A percentile compares a stretch with the other conserved stretches of the same genome.
These are phyloP conservation scores for Cheirogaleus medius DNA, from an alignment of 2,113 vertebrate genomes.

Conservation along the genomic window DNA sequence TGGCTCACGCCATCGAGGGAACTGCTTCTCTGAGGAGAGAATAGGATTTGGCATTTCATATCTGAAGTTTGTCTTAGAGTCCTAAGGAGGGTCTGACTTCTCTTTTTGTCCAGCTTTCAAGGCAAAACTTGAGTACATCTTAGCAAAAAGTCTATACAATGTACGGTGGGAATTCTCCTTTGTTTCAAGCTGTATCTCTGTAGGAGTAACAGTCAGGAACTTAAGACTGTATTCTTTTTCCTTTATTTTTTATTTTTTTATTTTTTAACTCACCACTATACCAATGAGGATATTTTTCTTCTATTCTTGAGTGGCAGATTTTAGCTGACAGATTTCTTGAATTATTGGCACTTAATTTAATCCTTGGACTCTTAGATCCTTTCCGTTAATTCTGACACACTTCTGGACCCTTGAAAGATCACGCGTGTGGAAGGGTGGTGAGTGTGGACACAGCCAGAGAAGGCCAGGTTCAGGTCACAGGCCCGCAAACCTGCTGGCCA, in stretches of 20 bases:
- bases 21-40: background rate
- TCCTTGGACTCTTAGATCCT: background rate
- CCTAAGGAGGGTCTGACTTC: background rate
- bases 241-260: background rate
- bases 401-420: background rate
- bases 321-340: constrained; percentile 17
- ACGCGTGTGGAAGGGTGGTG: background rate
- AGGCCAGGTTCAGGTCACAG: background rate
- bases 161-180: background rate
- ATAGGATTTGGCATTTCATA: background rate
- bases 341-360: background rate
- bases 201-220: background rate
- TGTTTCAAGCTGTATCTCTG: background rate
- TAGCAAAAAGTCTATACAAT: background rate
- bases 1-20: background rate
- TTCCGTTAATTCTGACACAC: background rate
- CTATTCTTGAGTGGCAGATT: background rate
- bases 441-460: background rate
- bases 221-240: constrained; percentile 36
- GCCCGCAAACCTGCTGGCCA: background rate
- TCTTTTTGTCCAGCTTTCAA: background rate
- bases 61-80: background rate
- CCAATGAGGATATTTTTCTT: too few species aligned
- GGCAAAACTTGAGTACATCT: background rate
- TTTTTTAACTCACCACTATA: too few species aligned